Base-by-base conservation (phyloP, 2,888 invertebrate genomes). In the Drosophila longiperda region DNA sequence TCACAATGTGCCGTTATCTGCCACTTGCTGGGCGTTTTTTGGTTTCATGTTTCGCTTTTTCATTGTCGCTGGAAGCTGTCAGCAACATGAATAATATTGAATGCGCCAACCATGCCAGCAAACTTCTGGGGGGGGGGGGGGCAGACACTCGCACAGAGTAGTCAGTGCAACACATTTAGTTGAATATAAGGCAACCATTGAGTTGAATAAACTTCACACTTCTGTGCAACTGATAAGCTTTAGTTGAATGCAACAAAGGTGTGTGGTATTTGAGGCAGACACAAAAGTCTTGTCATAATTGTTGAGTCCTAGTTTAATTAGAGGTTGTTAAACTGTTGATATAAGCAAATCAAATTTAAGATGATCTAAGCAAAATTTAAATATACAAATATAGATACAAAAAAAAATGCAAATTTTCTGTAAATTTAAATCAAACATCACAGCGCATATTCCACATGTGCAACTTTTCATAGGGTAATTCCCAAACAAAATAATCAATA, bases 1-100 rank as follows among this genome's bases (percentile, higher is more conserved):
- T 65, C 86, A 86, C 81, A 88, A 75, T 79, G 69, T 71, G 63
- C 83, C 87, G 88, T 79, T 85, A 85, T 85, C 84, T 85, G 85
- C 32, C 75, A 80, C 69, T 79, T 73, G 77, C 75, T 76, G 89
- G 80, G 83, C 85, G 89, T 26, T 54, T 34, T 23, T 55, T 55
- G 67, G 66, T 86, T 78, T 87, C 82, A 80, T 78, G 82, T 85
- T 87, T 80, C 89, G 82, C 79, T 76, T 81, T 80, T 78, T 65
- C 72, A 70, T 73, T 82, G 78, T 74, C 78, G 82, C 54, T 62
- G 58, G 26, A 34, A 45, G 72, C 75, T 87, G 89, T 89, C 87
- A 87, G 69, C 82, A 75, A 64, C 82, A 89, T 89, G 84, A 87
- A 74, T 69, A 74, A 78, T 63, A 77, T 78, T 71, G 64, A 75